Conservation (phyloP, 2,797 vertebrate species). For the Pagetopsis macropterus region DNA sequence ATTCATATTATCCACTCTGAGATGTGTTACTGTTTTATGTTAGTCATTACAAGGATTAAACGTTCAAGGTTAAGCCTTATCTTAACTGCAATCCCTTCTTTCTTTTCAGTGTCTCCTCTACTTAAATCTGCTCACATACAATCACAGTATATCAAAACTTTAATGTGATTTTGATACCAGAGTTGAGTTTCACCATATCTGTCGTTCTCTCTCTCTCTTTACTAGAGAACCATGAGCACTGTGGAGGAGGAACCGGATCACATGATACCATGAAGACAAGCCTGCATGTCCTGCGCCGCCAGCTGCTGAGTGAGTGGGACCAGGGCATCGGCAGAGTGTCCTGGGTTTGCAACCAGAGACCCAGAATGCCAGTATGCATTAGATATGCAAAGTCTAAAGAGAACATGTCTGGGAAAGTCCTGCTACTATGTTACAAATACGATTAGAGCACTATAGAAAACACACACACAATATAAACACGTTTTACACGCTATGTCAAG, state of each 20-base stretch:
- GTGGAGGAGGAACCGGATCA: constrained; percentile 95
- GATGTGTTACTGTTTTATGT: constrained; percentile 14
- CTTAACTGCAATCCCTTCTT: constrained; percentile 11
- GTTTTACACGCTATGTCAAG: no score
- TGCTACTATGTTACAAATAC: no score
- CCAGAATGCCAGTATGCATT: no score
- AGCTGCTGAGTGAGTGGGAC: constrained; percentile 94
- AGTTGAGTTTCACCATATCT: constrained; percentile 32
- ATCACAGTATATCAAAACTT: constrained; percentile 36
- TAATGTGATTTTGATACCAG: constrained; percentile 43
- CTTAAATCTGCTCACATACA: constrained; percentile 14
- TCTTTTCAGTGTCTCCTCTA: not conserved
- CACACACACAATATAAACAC: no score
- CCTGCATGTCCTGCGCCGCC: constrained; percentile 97
- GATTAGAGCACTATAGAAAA: no score
- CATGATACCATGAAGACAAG: constrained; percentile 99
- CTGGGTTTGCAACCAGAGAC: not conserved
- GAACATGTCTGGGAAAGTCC: no score
- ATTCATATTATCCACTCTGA: constrained; percentile 31
- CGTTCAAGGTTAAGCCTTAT: constrained; percentile 35
- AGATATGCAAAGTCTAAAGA: no score
- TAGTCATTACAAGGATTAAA: constrained; percentile 48
- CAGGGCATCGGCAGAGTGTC: not conserved
- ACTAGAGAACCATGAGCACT: constrained; percentile 96
- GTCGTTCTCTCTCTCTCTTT: constrained; percentile 54